These are phyloP conservation scores for Penelope pileata DNA, from an alignment of 2,113 vertebrate species.

Conservation along the genomic window DNA sequence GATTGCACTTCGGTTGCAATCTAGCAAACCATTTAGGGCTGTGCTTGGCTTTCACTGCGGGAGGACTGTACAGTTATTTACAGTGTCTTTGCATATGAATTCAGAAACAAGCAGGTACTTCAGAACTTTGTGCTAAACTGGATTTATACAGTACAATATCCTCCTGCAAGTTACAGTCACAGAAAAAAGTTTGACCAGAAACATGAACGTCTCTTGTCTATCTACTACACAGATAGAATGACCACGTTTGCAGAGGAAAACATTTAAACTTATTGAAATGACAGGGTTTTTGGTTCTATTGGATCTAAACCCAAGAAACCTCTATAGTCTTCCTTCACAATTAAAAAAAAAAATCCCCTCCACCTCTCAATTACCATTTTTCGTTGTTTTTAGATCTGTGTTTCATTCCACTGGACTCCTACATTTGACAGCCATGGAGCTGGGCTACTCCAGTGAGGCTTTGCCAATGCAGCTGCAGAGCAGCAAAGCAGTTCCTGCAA, in stretches of 20 bases:
- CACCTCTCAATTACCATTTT: neutral
- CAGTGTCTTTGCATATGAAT: neutral
- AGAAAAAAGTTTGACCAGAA: neutral
- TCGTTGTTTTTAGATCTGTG: neutral
- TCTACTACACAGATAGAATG: neutral
- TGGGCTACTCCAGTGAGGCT: neutral
- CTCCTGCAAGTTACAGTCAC: neutral
- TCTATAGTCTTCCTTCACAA: neutral
- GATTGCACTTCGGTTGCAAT: neutral
- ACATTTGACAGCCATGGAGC: neutral
- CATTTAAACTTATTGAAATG: neutral
- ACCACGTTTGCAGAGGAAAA: neutral
- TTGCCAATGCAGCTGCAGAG: neutral
- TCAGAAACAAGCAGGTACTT: neutral
- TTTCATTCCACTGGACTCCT: neutral
- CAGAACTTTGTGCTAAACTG: neutral
- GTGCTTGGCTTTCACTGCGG: neutral
- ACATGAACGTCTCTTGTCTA: neutral
- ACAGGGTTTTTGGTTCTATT: neutral
- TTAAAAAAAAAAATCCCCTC: neutral
- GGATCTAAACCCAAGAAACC: neutral
- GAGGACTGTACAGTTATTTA: neutral
- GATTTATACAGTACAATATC: neutral
- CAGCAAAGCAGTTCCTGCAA: neutral
- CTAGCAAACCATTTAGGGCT: neutral